Evolutionary conservation across 2,113 vertebrate species (phyloP), one percentile per base, ranked within the genome.

Genomic region (Leiothrix lutea): DNA sequence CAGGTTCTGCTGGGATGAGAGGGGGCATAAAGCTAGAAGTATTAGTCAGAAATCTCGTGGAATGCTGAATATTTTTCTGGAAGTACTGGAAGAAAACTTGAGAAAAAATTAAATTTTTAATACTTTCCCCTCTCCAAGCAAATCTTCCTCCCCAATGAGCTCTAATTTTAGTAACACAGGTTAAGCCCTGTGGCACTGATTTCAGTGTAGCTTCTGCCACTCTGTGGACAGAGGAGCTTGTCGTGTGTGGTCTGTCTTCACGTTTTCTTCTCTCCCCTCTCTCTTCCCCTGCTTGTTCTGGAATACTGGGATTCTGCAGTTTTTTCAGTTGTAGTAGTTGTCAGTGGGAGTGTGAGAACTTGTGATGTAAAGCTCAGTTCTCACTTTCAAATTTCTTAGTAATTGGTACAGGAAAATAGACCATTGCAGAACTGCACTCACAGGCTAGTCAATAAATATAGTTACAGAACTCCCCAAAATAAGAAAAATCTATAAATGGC

Each of bases 281-380:
- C 54, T 15, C 24, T 6, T 36, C 23, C 35, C 11, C 42, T 15
- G 11, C 44, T 51, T 79, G 25, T 1, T 1, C 84, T 45, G 42
- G 35, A 81, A 62, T 42, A 19, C 57, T 21, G 87, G 56, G 53
- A 70, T 67, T 64, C 80, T 80, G 61, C 26, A 57, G 53, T 45
- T 45, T 45, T 45, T 45, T 21, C 69, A 35, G 72, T 65, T 86
- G 74, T 94, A 90, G 87, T 92, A 90, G 87, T 86, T 95, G 65
- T 95, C 62, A 89, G 89, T 92, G 87, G 94, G 95, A 91, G 93
- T 93, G 87, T 95, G 91, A 96, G 91, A 95, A 94, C 90, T 88
- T 94, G 87, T 47, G 74, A 88, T 95, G 62, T 75, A 82, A 92
- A 96, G 90, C 93, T 93, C 81, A 22, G 51, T 89, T 95, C 91